Conservation (phyloP, 1,140 invertebrate species). For the Caenorhabditis brenneri region DNA sequence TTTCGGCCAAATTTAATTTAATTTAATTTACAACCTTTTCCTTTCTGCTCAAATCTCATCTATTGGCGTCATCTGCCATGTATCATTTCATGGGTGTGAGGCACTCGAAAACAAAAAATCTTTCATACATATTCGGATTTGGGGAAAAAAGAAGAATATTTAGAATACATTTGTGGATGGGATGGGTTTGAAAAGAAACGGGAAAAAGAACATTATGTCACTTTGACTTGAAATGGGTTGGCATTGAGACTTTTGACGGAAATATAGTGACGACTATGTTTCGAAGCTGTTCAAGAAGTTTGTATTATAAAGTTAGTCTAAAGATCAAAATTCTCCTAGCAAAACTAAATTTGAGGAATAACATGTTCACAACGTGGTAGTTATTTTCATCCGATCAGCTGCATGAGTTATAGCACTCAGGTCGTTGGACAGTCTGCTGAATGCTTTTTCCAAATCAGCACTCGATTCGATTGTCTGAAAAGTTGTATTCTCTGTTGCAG, state of each 20-base stretch:
- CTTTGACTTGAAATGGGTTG: background rate
- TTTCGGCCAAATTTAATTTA: background rate
- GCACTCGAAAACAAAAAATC: background rate
- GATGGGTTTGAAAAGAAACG: background rate
- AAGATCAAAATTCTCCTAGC: too few species aligned
- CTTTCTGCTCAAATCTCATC: background rate
- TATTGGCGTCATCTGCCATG: conserved; percentile 12
- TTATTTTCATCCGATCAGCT: background rate
- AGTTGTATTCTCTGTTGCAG: background rate
- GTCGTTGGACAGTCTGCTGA: background rate
- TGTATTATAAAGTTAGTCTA: too few species aligned
- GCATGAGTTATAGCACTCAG: background rate
- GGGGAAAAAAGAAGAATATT: too few species aligned
- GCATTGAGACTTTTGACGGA: too few species aligned
- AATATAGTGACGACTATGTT: too few species aligned
- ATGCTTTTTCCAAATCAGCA: conserved; percentile 28
- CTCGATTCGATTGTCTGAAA: conserved; percentile 24
- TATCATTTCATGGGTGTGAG: too few species aligned
- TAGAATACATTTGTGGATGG: too few species aligned
- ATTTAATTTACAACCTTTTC: conserved; percentile 28
- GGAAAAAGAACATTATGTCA: background rate
- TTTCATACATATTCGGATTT: background rate
- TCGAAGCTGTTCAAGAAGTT: too few species aligned
- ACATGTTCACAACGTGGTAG: background rate
- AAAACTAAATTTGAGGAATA: background rate